Base-by-base conservation (phyloP, 2,888 invertebrate species). In the Macrosoma leucophasiata region DNA sequence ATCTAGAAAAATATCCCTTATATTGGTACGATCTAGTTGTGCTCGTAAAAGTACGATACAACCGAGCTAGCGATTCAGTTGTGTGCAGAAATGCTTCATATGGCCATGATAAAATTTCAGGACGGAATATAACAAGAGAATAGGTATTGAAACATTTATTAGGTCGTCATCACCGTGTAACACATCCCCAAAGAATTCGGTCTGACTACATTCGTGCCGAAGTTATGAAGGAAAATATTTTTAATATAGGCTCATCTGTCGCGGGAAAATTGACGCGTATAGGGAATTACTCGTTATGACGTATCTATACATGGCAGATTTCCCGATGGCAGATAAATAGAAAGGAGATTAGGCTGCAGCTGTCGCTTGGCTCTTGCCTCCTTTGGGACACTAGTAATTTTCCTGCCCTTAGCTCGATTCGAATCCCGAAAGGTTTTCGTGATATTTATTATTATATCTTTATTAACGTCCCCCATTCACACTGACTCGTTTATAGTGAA, bases 371-470 rank as follows among this genome's bases (percentile, higher is more conserved):
- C 55, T 58, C 50, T 38, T 37, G 52, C 58, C 67, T 78, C 81
- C 77, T 75, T 51, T 49, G 82, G 82, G 81, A 79, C 61, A 64
- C 58, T 54, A 58, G 72, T 77, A 81, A 81, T 82, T 82, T 82
- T 76, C 81, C 67, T 73, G 76, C 84, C 84, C 84, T 76, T 65
- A 75, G 64, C 75, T 76, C 76, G 74, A 81, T 79, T 78, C 75
- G 71, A 73, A 70, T 71, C 77, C 79, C 73, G 64, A 73, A 81
- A 77, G 79, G 76, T 74, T 75, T 73, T 74, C 69, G 46, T 62
- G 56, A 74, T 82, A 82, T 84, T 84, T 84, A 84, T 81, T 81
- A 79, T 78, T 77, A 81, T 77, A 73, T 78, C 79, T 78, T 77
- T 81, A 82, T 81, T 81, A 79, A 78, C 77, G 67, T 63, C 52